Percentiles rank a stretch among this genome's conserved stretches.
Conservation (phyloP, 2,888 invertebrate species). For the Tromatobia lineatoria region DNA sequence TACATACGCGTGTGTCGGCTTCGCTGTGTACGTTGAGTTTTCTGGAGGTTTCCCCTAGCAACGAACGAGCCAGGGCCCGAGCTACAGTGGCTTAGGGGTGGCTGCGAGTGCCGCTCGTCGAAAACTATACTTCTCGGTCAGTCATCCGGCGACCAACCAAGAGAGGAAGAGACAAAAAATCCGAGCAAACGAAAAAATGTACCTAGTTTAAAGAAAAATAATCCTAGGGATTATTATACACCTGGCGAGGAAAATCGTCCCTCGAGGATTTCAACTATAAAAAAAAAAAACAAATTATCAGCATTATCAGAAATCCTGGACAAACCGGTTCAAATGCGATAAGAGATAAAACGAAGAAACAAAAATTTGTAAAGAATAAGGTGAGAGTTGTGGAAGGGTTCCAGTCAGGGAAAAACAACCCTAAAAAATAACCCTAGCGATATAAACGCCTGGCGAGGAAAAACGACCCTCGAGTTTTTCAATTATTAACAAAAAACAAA, state of each 20-base stretch:
- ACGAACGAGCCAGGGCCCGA: constrained; percentile 76
- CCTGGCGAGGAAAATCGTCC: not conserved
- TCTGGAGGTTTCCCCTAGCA: constrained; percentile 85
- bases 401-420: too few species aligned
- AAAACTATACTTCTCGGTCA: constrained; percentile 71
- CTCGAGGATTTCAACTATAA: not conserved
- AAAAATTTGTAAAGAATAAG: not conserved
- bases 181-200: not conserved
- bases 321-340: not conserved
- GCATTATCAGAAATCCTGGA: not conserved
- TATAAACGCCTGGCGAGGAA: too few species aligned
- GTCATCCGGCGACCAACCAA: not conserved
- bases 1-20: constrained; percentile 19
- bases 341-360: not conserved
- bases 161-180: not conserved
- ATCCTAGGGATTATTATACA: not conserved
- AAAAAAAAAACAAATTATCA: constrained; percentile 1
- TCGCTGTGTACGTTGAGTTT: constrained; percentile 82
- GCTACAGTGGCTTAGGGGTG: constrained; percentile 81
- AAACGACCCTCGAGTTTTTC: too few species aligned
- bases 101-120: constrained; percentile 81
- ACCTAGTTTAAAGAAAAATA: not conserved
- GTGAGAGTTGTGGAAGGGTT: too few species aligned
- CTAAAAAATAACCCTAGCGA: too few species aligned
- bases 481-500: too few species aligned